phyloP scores from a whole-genome alignment of 2,888 invertebrate genomes.

The Melipona beecheii region DNA sequence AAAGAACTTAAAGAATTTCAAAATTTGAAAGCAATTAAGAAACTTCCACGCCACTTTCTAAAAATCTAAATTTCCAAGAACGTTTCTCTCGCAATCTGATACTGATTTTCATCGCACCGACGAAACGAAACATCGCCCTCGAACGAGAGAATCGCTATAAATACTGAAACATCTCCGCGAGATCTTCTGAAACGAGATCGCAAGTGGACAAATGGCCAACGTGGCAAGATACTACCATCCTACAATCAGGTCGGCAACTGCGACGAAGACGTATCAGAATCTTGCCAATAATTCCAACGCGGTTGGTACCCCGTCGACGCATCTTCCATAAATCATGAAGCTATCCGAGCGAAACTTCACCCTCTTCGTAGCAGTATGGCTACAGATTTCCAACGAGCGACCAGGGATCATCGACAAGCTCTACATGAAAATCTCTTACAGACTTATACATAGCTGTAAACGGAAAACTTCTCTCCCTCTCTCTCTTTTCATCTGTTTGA shows the following conservation, averaged over 20 bases:
- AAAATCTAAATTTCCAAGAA: not conserved
- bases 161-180: not conserved
- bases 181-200: not conserved
- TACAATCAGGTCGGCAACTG: constrained; percentile 49
- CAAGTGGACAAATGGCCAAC: constrained; percentile 31
- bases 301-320: constrained; percentile 65
- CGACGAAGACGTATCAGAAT: constrained; percentile 61
- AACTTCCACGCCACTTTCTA: not conserved
- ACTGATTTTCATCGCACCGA: not conserved
- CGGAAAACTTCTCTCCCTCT: constrained; percentile 22
- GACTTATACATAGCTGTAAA: constrained; percentile 13
- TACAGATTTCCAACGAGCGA: constrained; percentile 28
- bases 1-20: not conserved
- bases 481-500: no score
- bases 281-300: constrained; percentile 65
- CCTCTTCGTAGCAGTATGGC: constrained; percentile 3
- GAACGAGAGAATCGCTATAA: not conserved
- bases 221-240: constrained; percentile 40
- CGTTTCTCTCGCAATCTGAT: not conserved
- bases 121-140: not conserved
- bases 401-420: constrained; percentile 33
- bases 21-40: no score
- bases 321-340: constrained; percentile 75
- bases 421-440: constrained; percentile 47
- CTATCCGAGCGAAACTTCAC: constrained; percentile 55